A percentile compares a stretch with the other conserved stretches of the same genome.
phyloP scores from a whole-genome alignment of 1,140 invertebrate genomes.

The Pachyrhynchus sulphureomaculatus region DNA sequence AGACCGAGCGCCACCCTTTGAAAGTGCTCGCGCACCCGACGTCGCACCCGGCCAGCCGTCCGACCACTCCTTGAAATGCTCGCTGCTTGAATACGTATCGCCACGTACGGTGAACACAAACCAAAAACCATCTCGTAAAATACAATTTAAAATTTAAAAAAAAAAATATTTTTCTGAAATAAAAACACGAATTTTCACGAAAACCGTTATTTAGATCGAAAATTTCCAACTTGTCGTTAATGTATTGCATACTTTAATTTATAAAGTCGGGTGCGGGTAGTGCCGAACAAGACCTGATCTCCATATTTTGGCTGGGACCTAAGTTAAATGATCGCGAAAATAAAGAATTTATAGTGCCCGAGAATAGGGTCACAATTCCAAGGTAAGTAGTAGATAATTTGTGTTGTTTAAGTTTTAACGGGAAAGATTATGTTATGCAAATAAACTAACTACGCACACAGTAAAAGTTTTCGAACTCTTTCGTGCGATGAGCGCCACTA shows the following conservation, averaged over 20 bases:
- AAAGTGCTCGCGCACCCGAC: slow-evolving; percentile 19
- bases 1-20: slow-evolving; percentile 11
- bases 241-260: no score
- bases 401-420: no score
- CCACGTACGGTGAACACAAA: slow-evolving; percentile 21
- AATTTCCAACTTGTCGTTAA: not conserved
- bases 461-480: no score
- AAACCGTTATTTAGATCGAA: not conserved
- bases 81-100: slow-evolving; percentile 12
- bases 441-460: no score
- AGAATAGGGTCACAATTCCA: slow-evolving; percentile 18
- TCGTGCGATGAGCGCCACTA: no score
- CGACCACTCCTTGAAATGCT: slow-evolving; percentile 30
- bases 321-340: not conserved
- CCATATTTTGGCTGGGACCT: not conserved
- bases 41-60: slow-evolving; percentile 20
- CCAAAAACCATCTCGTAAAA: slow-evolving; percentile 2
- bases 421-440: no score
- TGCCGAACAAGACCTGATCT: not conserved
- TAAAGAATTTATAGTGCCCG: slow-evolving; percentile 5
- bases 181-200: not conserved
- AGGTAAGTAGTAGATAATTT: slow-evolving; percentile 10
- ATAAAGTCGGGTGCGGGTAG: no score
- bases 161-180: not conserved
- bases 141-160: not conserved